phyloP scores from a whole-genome alignment of 2,113 vertebrate species.

The Bubalus kerabau region DNA sequence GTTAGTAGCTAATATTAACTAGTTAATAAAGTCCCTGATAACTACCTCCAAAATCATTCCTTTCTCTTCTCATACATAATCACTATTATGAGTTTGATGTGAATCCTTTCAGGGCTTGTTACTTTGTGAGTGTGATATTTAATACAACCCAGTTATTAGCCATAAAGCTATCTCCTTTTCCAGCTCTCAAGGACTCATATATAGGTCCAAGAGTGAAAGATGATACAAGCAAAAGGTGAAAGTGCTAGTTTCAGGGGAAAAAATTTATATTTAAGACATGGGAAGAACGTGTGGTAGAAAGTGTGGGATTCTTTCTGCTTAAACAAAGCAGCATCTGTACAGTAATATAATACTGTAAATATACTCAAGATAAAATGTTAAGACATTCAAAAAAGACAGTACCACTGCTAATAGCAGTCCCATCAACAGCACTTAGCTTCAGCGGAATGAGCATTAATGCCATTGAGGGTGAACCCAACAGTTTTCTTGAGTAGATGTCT shows the following conservation, averaged over 20 bases:
- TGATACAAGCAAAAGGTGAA: not conserved
- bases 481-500: not conserved
- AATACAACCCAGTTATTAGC: not conserved
- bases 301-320: not conserved
- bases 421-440: not conserved
- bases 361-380: not conserved
- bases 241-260: not conserved
- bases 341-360: not conserved
- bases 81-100: not conserved
- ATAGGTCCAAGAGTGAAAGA: not conserved
- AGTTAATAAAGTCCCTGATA: not conserved
- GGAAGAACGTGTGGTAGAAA: not conserved
- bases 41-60: not conserved
- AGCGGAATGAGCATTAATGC: not conserved
- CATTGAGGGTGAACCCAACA: not conserved
- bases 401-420: not conserved
- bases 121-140: not conserved
- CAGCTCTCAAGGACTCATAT: not conserved
- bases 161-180: not conserved
- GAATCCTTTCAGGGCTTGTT: not conserved
- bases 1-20: not conserved
- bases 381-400: not conserved
- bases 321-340: not conserved
- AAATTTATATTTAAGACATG: not conserved
- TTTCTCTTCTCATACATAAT: not conserved